phyloP scores from a whole-genome alignment of 1,140 invertebrate species.

The Nilaparvata lugens region DNA sequence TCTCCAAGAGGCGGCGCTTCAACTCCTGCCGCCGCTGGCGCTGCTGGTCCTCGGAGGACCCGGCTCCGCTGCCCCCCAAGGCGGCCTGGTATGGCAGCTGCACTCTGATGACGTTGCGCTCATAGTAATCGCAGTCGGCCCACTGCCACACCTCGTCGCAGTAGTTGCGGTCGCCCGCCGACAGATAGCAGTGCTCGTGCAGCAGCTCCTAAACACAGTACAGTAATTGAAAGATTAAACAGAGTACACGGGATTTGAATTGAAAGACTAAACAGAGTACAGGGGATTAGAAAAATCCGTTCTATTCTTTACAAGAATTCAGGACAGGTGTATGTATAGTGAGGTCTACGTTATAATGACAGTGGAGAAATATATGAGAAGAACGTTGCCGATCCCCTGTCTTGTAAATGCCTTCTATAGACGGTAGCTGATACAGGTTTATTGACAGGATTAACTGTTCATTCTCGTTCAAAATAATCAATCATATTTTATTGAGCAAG shows the following conservation, averaged over 20 bases:
- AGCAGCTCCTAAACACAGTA: conserved; percentile 55
- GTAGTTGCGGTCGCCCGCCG: conserved; percentile 52
- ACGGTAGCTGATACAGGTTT: too few relatives aligned
- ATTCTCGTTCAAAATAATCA: too few relatives aligned
- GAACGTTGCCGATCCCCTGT: too few relatives aligned
- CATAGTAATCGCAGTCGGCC: conserved; percentile 73
- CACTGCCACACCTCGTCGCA: conserved; percentile 67
- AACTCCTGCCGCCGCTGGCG: conserved; percentile 77
- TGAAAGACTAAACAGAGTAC: too few relatives aligned
- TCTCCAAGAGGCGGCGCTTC: conserved; percentile 68
- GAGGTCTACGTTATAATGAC: too few relatives aligned
- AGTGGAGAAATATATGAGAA: too few relatives aligned
- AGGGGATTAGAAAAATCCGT: too few relatives aligned
- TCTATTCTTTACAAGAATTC: conserved; percentile 3
- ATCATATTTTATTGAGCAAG: too few relatives aligned
- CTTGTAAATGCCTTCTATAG: too few relatives aligned
- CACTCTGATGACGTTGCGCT: conserved; percentile 70
- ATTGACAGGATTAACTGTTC: too few relatives aligned
- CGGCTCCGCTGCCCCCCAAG: conserved; percentile 33
- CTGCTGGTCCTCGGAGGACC: conserved; percentile 60
- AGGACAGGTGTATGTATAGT: conserved; percentile 4
- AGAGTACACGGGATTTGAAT: too few relatives aligned
- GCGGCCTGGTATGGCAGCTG: conserved; percentile 66
- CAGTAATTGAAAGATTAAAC: too few relatives aligned
- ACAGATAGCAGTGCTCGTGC: conserved; percentile 67